Conservation (phyloP, 2,888 invertebrate species). For the Uropetala carovei region DNA sequence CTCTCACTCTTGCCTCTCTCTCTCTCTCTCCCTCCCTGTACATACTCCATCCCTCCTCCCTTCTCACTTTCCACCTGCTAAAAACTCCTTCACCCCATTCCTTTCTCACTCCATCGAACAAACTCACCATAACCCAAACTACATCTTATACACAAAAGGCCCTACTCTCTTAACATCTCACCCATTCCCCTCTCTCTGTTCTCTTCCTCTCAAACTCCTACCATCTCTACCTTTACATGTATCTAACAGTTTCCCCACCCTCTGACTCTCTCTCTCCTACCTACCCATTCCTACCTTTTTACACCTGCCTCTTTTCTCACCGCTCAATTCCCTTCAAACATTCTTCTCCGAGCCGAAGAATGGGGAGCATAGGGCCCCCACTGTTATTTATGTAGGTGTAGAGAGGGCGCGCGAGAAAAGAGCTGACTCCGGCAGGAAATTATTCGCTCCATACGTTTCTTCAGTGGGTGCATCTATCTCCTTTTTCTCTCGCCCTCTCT, state of each 20-base stretch:
- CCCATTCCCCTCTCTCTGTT: not conserved
- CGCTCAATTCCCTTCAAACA: constrained; percentile 44
- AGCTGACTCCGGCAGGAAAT: constrained; percentile 45
- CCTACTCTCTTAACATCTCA: constrained; percentile 49
- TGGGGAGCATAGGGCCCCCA: constrained; percentile 2
- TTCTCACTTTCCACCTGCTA: not conserved
- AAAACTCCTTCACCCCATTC: not conserved
- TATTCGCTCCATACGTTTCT: constrained; percentile 54
- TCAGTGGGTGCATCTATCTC: constrained; percentile 9
- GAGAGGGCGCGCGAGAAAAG: not conserved
- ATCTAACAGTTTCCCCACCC: not conserved
- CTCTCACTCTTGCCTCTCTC: too few species aligned
- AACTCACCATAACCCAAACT: constrained; percentile 36
- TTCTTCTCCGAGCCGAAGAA: constrained; percentile 25
- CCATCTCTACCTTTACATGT: not conserved
- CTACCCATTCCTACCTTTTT: not conserved
- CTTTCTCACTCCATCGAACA: constrained; percentile 32
- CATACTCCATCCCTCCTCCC: not conserved
- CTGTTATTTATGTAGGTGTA: constrained; percentile 43
- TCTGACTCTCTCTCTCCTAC: not conserved
- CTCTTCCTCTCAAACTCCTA: not conserved
- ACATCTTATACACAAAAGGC: constrained; percentile 47
- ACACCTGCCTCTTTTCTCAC: constrained; percentile 60
- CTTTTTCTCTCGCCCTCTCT: not conserved
- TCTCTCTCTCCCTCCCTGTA: not conserved